A percentile compares a stretch with the other conserved stretches of the same genome.
phyloP scores from a whole-genome alignment of 2,888 invertebrate species.

The Platerodrilus igneus region DNA sequence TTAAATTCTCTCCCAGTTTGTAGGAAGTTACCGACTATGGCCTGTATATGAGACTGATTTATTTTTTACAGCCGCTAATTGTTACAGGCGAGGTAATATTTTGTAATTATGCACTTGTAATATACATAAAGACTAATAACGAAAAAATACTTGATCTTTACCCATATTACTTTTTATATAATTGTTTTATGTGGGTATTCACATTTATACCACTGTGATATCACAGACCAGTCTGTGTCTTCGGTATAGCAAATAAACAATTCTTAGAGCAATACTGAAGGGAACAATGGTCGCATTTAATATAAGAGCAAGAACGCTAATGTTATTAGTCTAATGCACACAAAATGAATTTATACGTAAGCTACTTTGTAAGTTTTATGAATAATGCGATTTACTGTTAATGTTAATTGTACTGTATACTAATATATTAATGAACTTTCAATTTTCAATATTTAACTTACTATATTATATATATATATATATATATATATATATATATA shows the following conservation, averaged over 20 bases:
- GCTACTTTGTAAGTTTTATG: too few species aligned
- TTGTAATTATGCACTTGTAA: slow-evolving; percentile 21
- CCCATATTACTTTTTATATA: slow-evolving; percentile 18
- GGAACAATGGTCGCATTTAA: slow-evolving; percentile 20
- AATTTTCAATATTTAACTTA: too few species aligned
- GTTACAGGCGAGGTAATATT: slow-evolving; percentile 22
- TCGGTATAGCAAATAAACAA: slow-evolving; percentile 17
- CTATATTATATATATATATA: too few species aligned
- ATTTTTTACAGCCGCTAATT: slow-evolving; percentile 31
- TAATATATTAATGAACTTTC: too few species aligned
- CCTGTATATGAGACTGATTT: slow-evolving; percentile 41
- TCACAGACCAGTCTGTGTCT: slow-evolving; percentile 22
- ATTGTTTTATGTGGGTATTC: slow-evolving; percentile 19
- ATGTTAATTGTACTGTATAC: too few species aligned
- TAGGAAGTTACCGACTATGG: slow-evolving; percentile 27
- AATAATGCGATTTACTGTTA: too few species aligned
- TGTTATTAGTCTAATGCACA: slow-evolving; percentile 22
- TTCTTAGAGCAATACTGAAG: slow-evolving; percentile 23
- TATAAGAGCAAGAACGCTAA: slow-evolving; percentile 22
- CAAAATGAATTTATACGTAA: slow-evolving; percentile 19
- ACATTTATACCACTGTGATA: slow-evolving; percentile 24
- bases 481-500: too few species aligned
- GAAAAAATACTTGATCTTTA: slow-evolving; percentile 15
- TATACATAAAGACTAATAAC: slow-evolving; percentile 14
- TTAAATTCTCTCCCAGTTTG: slow-evolving; percentile 10